These are phyloP conservation scores for Enteromius mattozi DNA, from an alignment of 2,797 vertebrate genomes.

Conservation along the genomic window DNA sequence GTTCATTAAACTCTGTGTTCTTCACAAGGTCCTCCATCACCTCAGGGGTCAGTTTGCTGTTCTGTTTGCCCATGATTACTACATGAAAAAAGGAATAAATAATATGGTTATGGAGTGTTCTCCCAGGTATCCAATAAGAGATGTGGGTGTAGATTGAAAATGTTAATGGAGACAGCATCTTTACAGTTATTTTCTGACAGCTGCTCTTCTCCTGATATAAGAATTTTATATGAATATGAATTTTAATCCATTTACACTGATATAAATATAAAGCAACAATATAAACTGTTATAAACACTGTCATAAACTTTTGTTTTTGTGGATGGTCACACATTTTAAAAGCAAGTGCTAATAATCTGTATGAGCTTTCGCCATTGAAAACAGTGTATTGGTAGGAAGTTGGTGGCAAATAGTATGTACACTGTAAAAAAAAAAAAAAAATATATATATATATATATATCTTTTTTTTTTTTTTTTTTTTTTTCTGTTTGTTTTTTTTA, in stretches of 20 bases:
- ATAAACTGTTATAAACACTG: background rate
- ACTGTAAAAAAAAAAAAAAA: no score
- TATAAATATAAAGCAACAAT: background rate
- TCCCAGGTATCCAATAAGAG: background rate
- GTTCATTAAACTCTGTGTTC: constrained; percentile 99
- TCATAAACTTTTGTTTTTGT: background rate
- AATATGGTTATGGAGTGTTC: background rate
- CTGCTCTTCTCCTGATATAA: no score
- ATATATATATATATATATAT: no score
- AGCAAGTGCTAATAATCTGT: background rate
- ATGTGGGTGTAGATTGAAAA: background rate
- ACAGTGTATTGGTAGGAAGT: background rate
- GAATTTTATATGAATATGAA: background rate
- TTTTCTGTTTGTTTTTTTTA: no score
- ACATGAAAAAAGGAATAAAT: constrained; percentile 32
- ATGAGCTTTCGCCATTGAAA: background rate
- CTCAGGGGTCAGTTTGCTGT: constrained; percentile 99
- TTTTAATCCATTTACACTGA: background rate
- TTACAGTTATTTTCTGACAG: background rate
- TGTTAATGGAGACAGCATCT: background rate
- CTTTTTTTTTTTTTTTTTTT: no score
- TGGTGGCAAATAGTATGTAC: background rate
- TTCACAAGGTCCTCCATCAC: constrained; percentile 99
- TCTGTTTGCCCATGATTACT: constrained; percentile 99
- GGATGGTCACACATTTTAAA: background rate